phyloP scores from a whole-genome alignment of 1,140 invertebrate species.

The Dysdera silvatica region DNA sequence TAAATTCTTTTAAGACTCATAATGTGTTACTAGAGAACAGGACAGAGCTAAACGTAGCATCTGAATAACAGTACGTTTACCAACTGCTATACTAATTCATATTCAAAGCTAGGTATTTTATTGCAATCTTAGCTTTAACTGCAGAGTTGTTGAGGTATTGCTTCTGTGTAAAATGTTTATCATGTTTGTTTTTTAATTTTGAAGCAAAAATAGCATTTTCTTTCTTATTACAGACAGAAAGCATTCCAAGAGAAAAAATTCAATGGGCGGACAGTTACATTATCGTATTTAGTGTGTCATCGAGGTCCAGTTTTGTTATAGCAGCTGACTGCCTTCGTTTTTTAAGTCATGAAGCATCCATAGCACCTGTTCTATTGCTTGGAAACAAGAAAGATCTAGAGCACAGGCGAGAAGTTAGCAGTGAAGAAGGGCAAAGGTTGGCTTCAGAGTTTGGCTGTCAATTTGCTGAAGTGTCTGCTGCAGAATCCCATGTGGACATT shows the following conservation, averaged over 20 bases:
- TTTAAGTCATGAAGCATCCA: slow-evolving; percentile 15
- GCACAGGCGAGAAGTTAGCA: slow-evolving; percentile 60
- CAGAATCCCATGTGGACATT: slow-evolving; percentile 66
- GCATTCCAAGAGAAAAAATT: slow-evolving; percentile 63
- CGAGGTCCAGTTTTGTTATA: slow-evolving; percentile 62
- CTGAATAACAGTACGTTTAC: too few species aligned
- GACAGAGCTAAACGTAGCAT: too few species aligned
- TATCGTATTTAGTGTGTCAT: slow-evolving; percentile 70
- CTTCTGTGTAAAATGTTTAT: too few species aligned
- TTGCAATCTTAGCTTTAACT: too few species aligned
- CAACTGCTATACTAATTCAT: too few species aligned
- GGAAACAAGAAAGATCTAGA: slow-evolving; percentile 76
- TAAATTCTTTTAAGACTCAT: too few species aligned
- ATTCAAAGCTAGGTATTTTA: too few species aligned
- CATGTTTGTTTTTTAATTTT: too few species aligned
- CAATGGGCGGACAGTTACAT: slow-evolving; percentile 75
- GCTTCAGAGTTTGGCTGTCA: slow-evolving; percentile 61
- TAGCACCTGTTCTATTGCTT: slow-evolving; percentile 58
- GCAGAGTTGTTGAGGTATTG: too few species aligned
- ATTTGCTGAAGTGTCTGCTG: slow-evolving; percentile 77
- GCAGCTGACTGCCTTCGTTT: slow-evolving; percentile 53
- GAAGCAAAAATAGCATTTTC: too few species aligned
- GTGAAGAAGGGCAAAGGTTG: slow-evolving; percentile 69
- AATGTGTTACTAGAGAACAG: too few species aligned
- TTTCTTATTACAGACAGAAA: slow-evolving; percentile 51